Base-by-base conservation (phyloP, 2,113 vertebrate species). In the Terrapene triunguis region DNA sequence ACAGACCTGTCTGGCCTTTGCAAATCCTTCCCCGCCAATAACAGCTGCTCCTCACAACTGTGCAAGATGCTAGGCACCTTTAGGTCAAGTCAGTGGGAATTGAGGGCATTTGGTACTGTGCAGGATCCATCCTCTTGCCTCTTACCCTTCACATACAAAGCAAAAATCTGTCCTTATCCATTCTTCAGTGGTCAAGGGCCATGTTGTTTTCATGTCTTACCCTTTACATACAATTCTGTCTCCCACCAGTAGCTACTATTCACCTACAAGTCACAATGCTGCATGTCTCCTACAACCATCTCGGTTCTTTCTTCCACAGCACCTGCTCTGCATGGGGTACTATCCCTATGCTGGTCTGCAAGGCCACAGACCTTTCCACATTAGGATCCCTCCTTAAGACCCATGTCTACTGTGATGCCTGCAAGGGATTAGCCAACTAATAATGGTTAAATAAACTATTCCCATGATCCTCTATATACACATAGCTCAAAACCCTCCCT, bases 181-280 rank as follows among this genome's bases (percentile, higher is more conserved):
- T 38, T 42, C n/a, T 55, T 54, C 35, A 55, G 80, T 25, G 35
- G 51, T 54, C 51, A n/a, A 10, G 32, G 62, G 14, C 82, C 25
- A 42, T 0, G 0, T 32, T 79, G 8, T 38, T 80, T 62, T 90
- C 0, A 0, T 85, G 59, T 72, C 38, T 92, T 85, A 11, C 10
- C 25, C 79, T 88, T 27, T 53, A 82, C 59, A 76, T 53, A 76
- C 29, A 78, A 27, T 29, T 72, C 3, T 89, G 79, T 13, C 16
- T 25, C 47, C 35, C n/a, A n/a, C 42, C 80, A 27, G 35, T 62
- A 16, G 44, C 74, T 78, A 29, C 48, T 57, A 5, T 81, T 89
- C 48, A 74, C 81, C 53, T 27, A 2, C 0, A 0, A 1, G 80
- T 42, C 29, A 42, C 13, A 21, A 65, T 51, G 55, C 22, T 65